Evolutionary conservation across 2,797 vertebrate species (phyloP), one percentile per base, ranked within the genome.

Genomic region (Galagoides demidoff): DNA sequence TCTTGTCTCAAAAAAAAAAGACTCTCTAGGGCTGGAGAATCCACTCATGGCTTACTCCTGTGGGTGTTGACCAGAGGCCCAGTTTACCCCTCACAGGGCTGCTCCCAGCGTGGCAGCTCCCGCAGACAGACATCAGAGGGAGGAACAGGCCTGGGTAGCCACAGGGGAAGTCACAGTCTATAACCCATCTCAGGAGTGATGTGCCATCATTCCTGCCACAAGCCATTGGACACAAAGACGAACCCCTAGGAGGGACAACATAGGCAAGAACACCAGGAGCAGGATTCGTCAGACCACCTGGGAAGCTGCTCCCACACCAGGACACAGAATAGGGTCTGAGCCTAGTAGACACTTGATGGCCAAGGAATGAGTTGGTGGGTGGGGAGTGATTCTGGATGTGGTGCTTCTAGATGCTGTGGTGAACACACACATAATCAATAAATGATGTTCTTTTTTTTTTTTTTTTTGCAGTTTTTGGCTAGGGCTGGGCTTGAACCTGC

Each of bases 351-450:
- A 4, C 49, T 6, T 74, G 73, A 45, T 12, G 37, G 11, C 39
- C 25, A 0, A n/a, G 84, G 52, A n/a, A 2, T 4, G 25, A 7
- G 25, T 14, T 0, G 1, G 5, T 17, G 52, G 94, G 49, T 2
- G 12, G 71, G 13, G 49, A 49, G 25, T 11, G 43, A 6, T 29
- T 74, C 2, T 31, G 5, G 9, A 3, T 3, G 20, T 5, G 77
- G 64, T 8, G 5, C 29, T 14, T 22, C 22, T 2, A 1, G 3
- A 1, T 3, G 37, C 17, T 0, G n/a, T 10, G 57, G 1, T 0
- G 9, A 19, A 6, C 1, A 6, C 59, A 23, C 5, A 11, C 5
- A 12, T 3, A 13, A 3, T 70, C 8, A 1, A 0, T 3, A 9
- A 52, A 14, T 52, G 49, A 52, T 52, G 49, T 49, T 49, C 11